These are phyloP conservation scores for Synergus japonicus DNA, from an alignment of 2,888 invertebrate genomes.

Conservation along the genomic window DNA sequence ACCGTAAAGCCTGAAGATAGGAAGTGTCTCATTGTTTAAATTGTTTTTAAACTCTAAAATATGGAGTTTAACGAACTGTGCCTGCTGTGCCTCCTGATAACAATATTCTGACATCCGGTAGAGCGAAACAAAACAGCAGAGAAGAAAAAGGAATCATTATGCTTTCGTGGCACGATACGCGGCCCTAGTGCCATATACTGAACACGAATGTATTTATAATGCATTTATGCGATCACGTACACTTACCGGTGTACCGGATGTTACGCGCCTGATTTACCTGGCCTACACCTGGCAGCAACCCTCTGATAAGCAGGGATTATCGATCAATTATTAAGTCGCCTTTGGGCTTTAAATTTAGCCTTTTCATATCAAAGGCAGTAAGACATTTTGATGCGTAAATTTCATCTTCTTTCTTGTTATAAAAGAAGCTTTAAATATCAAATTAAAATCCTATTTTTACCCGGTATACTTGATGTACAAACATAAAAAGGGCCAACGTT, in stretches of 20 bases:
- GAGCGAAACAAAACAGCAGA: conserved; percentile 23
- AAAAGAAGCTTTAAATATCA: neutral
- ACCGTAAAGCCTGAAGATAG: neutral
- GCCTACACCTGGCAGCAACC: conserved; percentile 39
- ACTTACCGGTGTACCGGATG: conserved; percentile 33
- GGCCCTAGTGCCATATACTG: conserved; percentile 2
- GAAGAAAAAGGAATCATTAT: conserved; percentile 33
- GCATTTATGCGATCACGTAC: conserved; percentile 35
- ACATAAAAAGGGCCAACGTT: neutral
- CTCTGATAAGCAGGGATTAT: conserved; percentile 35
- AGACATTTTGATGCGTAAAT: neutral
- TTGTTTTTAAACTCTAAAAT: conserved; percentile 34
- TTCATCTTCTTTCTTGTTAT: conserved; percentile 4
- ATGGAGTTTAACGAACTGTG: conserved; percentile 37
- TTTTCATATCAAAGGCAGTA: neutral
- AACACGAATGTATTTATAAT: conserved; percentile 38
- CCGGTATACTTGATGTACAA: neutral
- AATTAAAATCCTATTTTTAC: neutral
- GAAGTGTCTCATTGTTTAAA: conserved; percentile 36
- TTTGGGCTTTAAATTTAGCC: conserved; percentile 31
- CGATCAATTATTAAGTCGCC: conserved; percentile 19
- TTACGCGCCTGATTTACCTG: conserved; percentile 38
- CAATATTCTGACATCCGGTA: conserved; percentile 38
- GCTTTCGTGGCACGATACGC: conserved; percentile 23
- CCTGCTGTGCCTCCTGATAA: conserved; percentile 14